Evolutionary conservation across 2,113 vertebrate genomes (phyloP).

Genomic region (Thunnus thynnus): DNA sequence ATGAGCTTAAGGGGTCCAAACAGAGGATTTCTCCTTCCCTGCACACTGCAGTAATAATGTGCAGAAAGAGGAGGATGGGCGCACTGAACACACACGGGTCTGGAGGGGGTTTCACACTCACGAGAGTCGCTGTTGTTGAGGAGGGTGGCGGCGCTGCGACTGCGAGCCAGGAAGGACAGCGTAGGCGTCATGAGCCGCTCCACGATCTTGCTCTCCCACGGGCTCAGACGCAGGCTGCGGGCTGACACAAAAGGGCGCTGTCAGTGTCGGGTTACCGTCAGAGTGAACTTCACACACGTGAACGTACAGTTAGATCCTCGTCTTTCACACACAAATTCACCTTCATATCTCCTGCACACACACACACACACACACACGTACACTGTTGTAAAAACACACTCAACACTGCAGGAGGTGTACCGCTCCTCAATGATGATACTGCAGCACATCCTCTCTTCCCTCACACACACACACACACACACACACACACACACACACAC

Average conservation of each 20-base stretch:
- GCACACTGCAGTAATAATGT: neutral
- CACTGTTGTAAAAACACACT: neutral
- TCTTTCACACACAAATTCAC: slow-evolving; percentile 3
- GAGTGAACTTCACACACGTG: neutral
- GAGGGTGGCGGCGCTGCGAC: slow-evolving; percentile 93
- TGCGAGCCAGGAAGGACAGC: slow-evolving; percentile 95
- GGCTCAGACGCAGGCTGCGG: slow-evolving; percentile 94
- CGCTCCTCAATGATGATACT: neutral
- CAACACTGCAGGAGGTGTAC: neutral
- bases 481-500: neutral
- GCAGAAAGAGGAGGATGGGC: neutral
- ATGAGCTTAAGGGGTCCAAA: neutral
- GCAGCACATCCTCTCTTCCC: neutral
- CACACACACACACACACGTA: neutral
- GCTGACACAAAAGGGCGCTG: slow-evolving; percentile 84
- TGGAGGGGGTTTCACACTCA: slow-evolving; percentile 79
- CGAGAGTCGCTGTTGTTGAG: slow-evolving; percentile 91
- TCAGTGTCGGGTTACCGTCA: slow-evolving; percentile 50
- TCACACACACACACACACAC: neutral
- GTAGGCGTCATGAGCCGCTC: slow-evolving; percentile 98
- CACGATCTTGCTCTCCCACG: slow-evolving; percentile 98
- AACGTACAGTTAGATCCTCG: neutral
- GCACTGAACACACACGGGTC: neutral
- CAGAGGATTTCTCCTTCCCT: neutral
- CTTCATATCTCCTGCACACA: neutral